Percentiles rank a stretch among this genome's conserved stretches.
Evolutionary conservation across 1,140 invertebrate species (phyloP).

Genomic region (Liolophura sinensis): DNA sequence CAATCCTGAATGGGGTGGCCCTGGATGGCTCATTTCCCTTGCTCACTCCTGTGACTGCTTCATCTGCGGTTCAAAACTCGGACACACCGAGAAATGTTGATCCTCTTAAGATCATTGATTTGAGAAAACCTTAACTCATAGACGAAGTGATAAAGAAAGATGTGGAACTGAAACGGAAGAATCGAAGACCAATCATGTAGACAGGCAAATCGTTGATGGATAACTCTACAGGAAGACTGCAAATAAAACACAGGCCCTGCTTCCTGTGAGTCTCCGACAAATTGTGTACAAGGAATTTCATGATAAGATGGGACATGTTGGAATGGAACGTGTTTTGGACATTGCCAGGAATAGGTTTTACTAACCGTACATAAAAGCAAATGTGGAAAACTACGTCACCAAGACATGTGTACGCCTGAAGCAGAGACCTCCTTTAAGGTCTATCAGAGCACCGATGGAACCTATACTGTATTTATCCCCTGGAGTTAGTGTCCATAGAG

Average conservation of each 20-base stretch:
- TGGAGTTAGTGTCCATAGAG: conserved; percentile 22
- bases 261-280: conserved; percentile 12
- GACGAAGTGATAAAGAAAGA: neutral
- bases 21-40: too few species aligned
- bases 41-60: too few species aligned
- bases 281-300: conserved; percentile 12
- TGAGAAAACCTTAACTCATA: neutral
- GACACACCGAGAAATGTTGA: too few species aligned
- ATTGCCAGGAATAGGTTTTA: conserved; percentile 15
- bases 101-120: too few species aligned
- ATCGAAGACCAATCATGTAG: too few species aligned
- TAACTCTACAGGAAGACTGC: too few species aligned
- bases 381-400: conserved; percentile 13
- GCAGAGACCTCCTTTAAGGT: conserved; percentile 9
- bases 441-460: conserved; percentile 9
- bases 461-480: conserved; percentile 14
- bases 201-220: too few species aligned
- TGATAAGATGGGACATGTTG: conserved; percentile 15
- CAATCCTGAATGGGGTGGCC: too few species aligned
- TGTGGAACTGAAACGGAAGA: too few species aligned
- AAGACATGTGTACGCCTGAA: conserved; percentile 16
- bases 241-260: conserved; percentile 13
- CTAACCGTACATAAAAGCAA: conserved; percentile 14
- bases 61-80: too few species aligned
- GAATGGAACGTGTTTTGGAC: conserved; percentile 10